phyloP scores from a whole-genome alignment of 2,888 invertebrate genomes.

The Drosophila dives region DNA sequence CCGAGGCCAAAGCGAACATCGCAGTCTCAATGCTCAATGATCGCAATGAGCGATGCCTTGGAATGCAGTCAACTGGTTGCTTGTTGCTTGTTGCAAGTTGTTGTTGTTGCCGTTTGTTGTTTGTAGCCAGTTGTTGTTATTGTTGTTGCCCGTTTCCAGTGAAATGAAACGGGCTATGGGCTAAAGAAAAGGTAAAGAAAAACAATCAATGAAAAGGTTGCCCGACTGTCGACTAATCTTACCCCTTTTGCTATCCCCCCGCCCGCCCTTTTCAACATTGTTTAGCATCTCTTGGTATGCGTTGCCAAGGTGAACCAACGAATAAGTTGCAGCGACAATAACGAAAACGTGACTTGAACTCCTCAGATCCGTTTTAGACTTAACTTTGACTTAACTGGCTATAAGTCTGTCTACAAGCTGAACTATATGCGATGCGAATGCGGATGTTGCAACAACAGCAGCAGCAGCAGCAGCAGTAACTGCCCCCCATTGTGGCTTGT shows the following conservation, averaged over 20 bases:
- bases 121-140: constrained; percentile 13
- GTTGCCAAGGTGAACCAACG: constrained; percentile 67
- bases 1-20: constrained; percentile 9
- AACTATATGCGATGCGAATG: constrained; percentile 47
- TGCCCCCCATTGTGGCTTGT: constrained; percentile 17
- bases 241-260: background rate
- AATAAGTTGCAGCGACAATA: constrained; percentile 54
- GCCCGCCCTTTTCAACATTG: background rate
- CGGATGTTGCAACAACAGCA: constrained; percentile 35
- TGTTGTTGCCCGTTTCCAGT: constrained; percentile 57
- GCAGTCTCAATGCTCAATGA: constrained; percentile 54
- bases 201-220: constrained; percentile 78
- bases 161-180: constrained; percentile 56
- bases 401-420: constrained; percentile 17
- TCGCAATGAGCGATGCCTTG: constrained; percentile 68
- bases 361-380: constrained; percentile 15
- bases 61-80: constrained; percentile 67
- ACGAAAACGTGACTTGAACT: constrained; percentile 66
- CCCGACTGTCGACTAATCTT: constrained; percentile 35
- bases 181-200: constrained; percentile 51
- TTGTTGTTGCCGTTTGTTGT: constrained; percentile 13
- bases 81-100: constrained; percentile 17
- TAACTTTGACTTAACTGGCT: constrained; percentile 16
- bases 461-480: constrained; percentile 25
- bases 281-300: constrained; percentile 60